phyloP scores from a whole-genome alignment of 1,140 invertebrate species.

The Aphidius ervi region DNA sequence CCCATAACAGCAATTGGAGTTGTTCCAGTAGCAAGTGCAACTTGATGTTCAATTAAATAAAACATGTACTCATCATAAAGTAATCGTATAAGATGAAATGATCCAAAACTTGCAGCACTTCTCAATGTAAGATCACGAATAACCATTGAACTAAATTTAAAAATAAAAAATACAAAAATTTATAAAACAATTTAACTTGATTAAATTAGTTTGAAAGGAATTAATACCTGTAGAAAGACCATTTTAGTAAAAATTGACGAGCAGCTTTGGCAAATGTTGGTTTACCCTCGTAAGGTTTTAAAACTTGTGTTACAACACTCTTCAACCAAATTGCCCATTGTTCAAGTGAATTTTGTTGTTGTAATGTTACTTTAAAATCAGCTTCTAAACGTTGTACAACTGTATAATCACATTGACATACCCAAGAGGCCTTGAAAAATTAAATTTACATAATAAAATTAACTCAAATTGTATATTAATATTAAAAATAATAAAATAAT shows the following conservation, averaged over 20 bases:
- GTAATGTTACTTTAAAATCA: conserved; percentile 91
- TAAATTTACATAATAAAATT: too few species aligned
- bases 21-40: conserved; percentile 83
- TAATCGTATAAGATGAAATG: conserved; percentile 95
- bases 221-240: conserved; percentile 93
- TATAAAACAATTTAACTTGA: not conserved
- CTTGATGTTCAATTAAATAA: conserved; percentile 95
- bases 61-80: conserved; percentile 99
- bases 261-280: conserved; percentile 85
- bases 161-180: conserved; percentile 11
- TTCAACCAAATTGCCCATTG: conserved; percentile 98
- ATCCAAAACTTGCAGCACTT: conserved; percentile 96
- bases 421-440: conserved; percentile 78
- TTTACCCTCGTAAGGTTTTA: conserved; percentile 83
- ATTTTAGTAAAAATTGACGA: conserved; percentile 93
- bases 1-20: conserved; percentile 94
- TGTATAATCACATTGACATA: conserved; percentile 88
- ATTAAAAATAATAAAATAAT: too few species aligned
- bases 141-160: conserved; percentile 80
- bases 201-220: not conserved
- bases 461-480: too few species aligned
- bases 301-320: conserved; percentile 79
- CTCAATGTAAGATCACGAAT: conserved; percentile 91
- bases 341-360: conserved; percentile 89
- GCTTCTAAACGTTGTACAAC: conserved; percentile 84